Base-by-base conservation (phyloP, 2,888 invertebrate genomes). In the Clusia tigrina region DNA sequence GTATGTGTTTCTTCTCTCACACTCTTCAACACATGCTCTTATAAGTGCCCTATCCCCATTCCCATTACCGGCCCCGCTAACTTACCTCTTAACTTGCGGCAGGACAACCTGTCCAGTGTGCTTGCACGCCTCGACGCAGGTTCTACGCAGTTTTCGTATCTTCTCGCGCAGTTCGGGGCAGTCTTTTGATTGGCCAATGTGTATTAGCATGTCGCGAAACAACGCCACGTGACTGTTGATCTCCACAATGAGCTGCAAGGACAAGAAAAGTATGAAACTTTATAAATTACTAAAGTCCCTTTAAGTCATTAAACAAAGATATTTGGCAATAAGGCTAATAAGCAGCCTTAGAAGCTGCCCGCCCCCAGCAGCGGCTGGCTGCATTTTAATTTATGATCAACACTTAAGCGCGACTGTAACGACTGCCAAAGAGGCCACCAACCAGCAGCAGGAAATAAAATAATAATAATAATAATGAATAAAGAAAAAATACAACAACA, bases 211-310 rank as follows among this genome's bases (percentile, higher is more conserved):
- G 83, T 95, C 94, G 60, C 94, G 90, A 84, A 94, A 94, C 77
- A 92, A 85, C 63, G 94, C 94, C 83, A 94, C 89, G 82, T 93
- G 93, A 77, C 90, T 90, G 87, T 95, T 95, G 86, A 95, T 93
- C 84, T 95, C 94, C 78, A 92, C 88, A 81, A 94, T 92, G 79
- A 94, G 87, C 96, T 96, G 89, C n/a, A 87, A 87, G 71, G 3
- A 17, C n/a, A 15, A 42, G n/a, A 42, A 42, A 42, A 42, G n/a
- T 38, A n/a, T 38, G 51, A 5, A 12, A 22, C 20, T 17, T 18
- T 51, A n/a, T n/a, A n/a, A n/a, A n/a, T n/a, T n/a, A n/a, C n/a
- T n/a, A n/a, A n/a, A n/a, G n/a, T n/a, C n/a, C n/a, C n/a, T n/a
- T n/a, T n/a, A n/a, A n/a, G n/a, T n/a, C n/a, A n/a, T n/a, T n/a